Evolutionary conservation across 53 echinoderm and acorn worm species (phyloP).

Genomic region (Mesocentrotus franciscanus): DNA sequence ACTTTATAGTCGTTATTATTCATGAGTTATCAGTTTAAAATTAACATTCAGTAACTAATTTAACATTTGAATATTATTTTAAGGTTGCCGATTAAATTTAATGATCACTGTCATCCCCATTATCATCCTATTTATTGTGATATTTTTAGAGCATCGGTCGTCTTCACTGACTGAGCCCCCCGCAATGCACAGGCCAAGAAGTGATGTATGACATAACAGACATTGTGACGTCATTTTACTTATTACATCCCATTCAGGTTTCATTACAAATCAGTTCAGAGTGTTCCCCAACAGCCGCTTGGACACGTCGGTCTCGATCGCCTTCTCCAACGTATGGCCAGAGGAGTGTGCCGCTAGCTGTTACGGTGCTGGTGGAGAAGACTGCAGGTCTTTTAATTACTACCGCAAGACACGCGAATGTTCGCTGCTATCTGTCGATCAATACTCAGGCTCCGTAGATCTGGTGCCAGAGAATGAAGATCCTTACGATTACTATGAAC

Average conservation of each 20-base stretch:
- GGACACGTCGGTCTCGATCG: constrained; percentile 7
- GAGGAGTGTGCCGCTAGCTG: constrained; percentile 70
- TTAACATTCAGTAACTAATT: too few relatives aligned
- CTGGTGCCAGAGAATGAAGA: constrained; percentile 47
- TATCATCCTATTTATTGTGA: too few relatives aligned
- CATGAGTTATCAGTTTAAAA: too few relatives aligned
- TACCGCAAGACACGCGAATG: constrained; percentile 63
- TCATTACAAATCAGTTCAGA: constrained; percentile 70
- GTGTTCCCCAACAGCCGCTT: constrained; percentile 68
- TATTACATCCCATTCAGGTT: constrained; percentile 42
- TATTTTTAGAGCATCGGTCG: background rate
- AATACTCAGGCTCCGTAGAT: background rate
- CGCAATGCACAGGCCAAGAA: background rate
- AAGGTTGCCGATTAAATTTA: too few relatives aligned
- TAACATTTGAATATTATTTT: too few relatives aligned
- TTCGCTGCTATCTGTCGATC: constrained; percentile 57
- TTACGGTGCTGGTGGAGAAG: constrained; percentile 25
- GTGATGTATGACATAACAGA: background rate
- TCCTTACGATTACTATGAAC: constrained; percentile 47
- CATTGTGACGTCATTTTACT: background rate
- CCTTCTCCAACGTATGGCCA: constrained; percentile 66
- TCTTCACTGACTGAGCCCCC: background rate
- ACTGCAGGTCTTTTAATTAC: constrained; percentile 77
- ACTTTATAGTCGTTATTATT: too few relatives aligned
- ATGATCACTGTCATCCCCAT: too few relatives aligned